phyloP scores from a whole-genome alignment of 2,888 invertebrate genomes.

The Lagria hirta region DNA sequence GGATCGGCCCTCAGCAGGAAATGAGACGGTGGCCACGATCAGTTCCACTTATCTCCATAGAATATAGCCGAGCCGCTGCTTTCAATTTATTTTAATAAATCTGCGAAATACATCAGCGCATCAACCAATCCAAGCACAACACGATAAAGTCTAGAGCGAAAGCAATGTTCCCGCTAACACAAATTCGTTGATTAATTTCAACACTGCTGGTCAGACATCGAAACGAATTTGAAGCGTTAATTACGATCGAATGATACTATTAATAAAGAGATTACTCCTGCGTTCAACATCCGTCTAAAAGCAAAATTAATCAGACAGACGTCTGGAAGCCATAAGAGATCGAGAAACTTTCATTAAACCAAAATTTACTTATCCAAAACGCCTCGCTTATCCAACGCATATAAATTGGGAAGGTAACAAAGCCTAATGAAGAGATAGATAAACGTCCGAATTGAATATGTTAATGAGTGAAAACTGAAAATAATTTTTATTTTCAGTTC shows the following conservation, averaged over 20 bases:
- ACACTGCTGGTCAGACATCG: constrained; percentile 12
- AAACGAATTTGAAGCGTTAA: constrained; percentile 13
- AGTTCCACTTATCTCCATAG: constrained; percentile 46
- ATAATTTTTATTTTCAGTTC: too few relatives aligned
- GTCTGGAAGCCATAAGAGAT: too few relatives aligned
- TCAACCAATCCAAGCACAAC: constrained; percentile 51
- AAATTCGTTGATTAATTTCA: constrained; percentile 16
- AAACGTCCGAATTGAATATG: too few relatives aligned
- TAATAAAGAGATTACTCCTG: constrained; percentile 21
- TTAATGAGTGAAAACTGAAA: too few relatives aligned
- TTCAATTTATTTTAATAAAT: constrained; percentile 58
- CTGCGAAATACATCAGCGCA: constrained; percentile 52
- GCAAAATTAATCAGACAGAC: too few relatives aligned
- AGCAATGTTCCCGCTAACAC: constrained; percentile 10
- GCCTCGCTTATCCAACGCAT: too few relatives aligned
- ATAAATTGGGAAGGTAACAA: too few relatives aligned
- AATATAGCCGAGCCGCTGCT: constrained; percentile 49
- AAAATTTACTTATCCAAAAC: too few relatives aligned
- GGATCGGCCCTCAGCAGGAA: constrained; percentile 36
- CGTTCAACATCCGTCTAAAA: too few relatives aligned
- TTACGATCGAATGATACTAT: constrained; percentile 12
- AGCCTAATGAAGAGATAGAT: too few relatives aligned
- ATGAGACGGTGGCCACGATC: constrained; percentile 47
- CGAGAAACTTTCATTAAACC: too few relatives aligned
- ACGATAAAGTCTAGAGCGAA: constrained; percentile 39